These are phyloP conservation scores for Drosophila formosana DNA, from an alignment of 2,888 invertebrate species.

Conservation along the genomic window DNA sequence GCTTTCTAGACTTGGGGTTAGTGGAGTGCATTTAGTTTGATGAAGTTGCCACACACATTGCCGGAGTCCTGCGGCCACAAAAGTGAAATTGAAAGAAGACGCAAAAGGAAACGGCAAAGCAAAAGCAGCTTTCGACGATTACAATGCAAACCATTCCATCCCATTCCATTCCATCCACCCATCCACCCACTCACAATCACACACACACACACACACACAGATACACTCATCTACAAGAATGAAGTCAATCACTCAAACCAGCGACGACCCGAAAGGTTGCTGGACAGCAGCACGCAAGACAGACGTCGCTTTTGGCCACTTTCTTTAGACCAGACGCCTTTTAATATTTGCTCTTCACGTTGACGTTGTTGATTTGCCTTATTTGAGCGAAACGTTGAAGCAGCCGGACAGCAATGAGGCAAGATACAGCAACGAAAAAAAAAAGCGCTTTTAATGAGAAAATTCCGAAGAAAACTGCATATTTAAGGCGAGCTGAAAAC, in stretches of 20 bases:
- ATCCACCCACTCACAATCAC: conserved; percentile 16
- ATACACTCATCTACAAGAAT: conserved; percentile 11
- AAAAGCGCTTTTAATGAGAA: conserved; percentile 74
- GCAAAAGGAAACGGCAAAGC: conserved; percentile 6
- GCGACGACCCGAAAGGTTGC: conserved; percentile 31
- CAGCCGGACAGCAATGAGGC: conserved; percentile 27
- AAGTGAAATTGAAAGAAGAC: conserved; percentile 59
- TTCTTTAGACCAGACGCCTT: conserved; percentile 76
- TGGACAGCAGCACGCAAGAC: neutral
- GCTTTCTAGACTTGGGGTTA: conserved; percentile 46
- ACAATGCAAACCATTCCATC: conserved; percentile 55
- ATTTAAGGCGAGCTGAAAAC: conserved; percentile 64
- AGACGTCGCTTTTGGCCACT: conserved; percentile 52
- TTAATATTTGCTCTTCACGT: conserved; percentile 73
- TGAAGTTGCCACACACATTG: conserved; percentile 61
- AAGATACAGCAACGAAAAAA: conserved; percentile 23
- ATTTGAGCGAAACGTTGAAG: conserved; percentile 52
- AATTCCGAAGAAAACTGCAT: conserved; percentile 81
- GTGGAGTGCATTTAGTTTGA: conserved; percentile 71
- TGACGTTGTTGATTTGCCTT: conserved; percentile 63
- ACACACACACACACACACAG: neutral
- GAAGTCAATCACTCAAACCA: conserved; percentile 81
- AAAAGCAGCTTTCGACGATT: conserved; percentile 37
- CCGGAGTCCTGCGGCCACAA: conserved; percentile 49
- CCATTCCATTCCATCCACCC: conserved; percentile 18